Evolutionary conservation across 2,888 invertebrate genomes (phyloP).

Genomic region (Digitonthophagus gazella): DNA sequence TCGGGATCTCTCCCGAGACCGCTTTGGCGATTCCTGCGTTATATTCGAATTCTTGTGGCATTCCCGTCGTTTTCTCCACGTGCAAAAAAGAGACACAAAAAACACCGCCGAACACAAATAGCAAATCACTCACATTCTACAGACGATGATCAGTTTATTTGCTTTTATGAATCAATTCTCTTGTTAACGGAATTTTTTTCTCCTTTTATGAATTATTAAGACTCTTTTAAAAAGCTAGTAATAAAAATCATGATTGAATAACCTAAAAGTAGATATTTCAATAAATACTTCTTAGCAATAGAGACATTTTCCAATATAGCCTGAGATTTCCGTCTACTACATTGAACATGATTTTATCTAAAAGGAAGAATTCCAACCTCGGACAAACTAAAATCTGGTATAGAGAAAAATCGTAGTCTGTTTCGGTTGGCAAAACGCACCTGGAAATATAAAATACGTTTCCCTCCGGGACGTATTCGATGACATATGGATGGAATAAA

Average conservation of each 20-base stretch:
- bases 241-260: too few species aligned
- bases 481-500: background rate
- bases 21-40: background rate
- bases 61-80: background rate
- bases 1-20: background rate
- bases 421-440: background rate
- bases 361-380: background rate
- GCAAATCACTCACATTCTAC: background rate
- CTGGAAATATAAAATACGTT: background rate
- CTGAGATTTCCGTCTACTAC: background rate
- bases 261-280: too few species aligned
- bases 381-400: background rate
- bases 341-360: background rate
- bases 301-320: too few species aligned
- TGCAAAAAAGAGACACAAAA: background rate
- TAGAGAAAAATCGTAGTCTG: background rate
- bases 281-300: too few species aligned
- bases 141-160: too few species aligned
- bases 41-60: background rate
- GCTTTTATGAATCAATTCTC: too few species aligned
- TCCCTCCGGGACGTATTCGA: background rate
- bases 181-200: too few species aligned
- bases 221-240: too few species aligned
- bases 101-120: background rate
- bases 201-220: too few species aligned